Evolutionary conservation across 2,797 vertebrate species (phyloP).

Genomic region (Pitangus sulphuratus): DNA sequence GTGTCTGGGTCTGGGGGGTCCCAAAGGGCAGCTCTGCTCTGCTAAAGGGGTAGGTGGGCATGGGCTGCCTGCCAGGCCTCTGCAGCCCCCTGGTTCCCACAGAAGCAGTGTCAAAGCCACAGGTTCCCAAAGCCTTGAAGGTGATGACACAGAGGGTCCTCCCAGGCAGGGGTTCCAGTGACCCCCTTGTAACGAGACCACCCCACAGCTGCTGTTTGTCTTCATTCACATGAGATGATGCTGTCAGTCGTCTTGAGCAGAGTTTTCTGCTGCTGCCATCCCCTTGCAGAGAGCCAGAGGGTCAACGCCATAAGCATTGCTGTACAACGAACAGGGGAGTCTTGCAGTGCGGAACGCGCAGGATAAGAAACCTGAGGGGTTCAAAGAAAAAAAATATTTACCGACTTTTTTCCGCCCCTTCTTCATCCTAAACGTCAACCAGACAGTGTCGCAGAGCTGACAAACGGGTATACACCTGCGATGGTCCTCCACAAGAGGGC

Average conservation of each 20-base stretch:
- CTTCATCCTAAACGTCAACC: not conserved
- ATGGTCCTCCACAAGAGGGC: conserved; percentile 33
- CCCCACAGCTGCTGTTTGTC: not conserved
- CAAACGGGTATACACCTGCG: fast-evolving
- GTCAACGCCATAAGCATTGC: not conserved
- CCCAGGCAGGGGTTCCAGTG: not conserved
- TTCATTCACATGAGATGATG: not conserved
- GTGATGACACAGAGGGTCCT: fast-evolving
- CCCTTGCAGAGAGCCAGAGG: not conserved
- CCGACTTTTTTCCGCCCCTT: not conserved
- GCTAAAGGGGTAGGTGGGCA: not conserved
- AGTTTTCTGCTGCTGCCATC: not conserved
- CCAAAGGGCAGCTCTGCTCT: not conserved
- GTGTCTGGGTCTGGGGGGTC: not conserved
- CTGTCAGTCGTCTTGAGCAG: not conserved
- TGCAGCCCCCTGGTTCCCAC: not conserved
- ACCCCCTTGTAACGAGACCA: fast-evolving
- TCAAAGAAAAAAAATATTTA: not conserved
- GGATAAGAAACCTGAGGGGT: not conserved
- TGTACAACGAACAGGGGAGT: not conserved
- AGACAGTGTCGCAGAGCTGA: not conserved
- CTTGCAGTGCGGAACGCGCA: not conserved
- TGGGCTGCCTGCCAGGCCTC: not conserved
- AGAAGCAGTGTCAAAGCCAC: not conserved
- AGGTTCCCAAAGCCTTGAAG: not conserved